Base-by-base conservation (phyloP, 64 coral and sea anemone genomes). In the Montipora sp. region DNA sequence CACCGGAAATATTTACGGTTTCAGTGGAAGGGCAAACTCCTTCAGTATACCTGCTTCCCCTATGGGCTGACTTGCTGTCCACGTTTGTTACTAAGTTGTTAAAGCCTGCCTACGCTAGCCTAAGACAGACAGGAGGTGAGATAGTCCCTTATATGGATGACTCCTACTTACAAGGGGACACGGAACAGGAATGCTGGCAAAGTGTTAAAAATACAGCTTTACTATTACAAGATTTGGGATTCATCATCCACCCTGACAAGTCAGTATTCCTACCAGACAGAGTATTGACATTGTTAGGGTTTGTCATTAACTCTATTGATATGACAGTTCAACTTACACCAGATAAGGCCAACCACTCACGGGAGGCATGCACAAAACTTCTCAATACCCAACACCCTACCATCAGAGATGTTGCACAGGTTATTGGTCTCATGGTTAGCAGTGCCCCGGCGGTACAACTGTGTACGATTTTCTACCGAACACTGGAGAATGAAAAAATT, bases 321-420 rank as follows among this genome's bases (percentile, higher is more conserved):
- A 83, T 19, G 80, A 83, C 55, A 22, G 49, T 63, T 12, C 18
- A 27, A 43, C 53, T 83, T 22, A 59, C 59, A 13, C 61, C 60
- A 65, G 81, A 47, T 14, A 84, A 84, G 59, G 59, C 81, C 16
- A 59, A 63, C 18, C 55, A 55, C 55, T 59, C 70, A 67, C 51
- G 20, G 22, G 55, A 47, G 13, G 24, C n/a, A 23, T 84, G 81
- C 59, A 59, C 8, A 84, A 5, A 67, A 47, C 36, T 84, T 16
- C 15, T 84, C 8, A 15, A 36, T 67, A 84, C 21, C 20, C 43
- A 59, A 43, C 15, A 36, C n/a, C 75, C 75, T 19, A 89, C 86
- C 20, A 88, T 88, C 16, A 78, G 87, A 46, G 74, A 59, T 36
- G 87, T 78, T 89, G 87, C 87, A 11, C 74, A 89, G 55, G 73